Evolutionary conservation across 2,888 invertebrate species (phyloP).

Genomic region (Erpobdella octoculata): DNA sequence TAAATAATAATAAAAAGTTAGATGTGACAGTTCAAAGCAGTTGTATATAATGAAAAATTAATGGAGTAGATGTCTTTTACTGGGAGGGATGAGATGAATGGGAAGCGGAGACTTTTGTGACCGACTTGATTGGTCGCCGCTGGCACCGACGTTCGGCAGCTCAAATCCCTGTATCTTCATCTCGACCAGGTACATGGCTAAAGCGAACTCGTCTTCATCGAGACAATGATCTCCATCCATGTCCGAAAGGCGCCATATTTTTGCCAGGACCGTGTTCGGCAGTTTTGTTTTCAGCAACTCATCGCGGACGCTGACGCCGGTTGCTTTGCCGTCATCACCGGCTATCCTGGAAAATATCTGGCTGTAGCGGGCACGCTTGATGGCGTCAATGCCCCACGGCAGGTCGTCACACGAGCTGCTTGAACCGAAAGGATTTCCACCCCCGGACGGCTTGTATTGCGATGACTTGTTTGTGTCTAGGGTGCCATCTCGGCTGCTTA

Average conservation of each 20-base stretch:
- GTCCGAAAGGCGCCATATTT: conserved; percentile 22
- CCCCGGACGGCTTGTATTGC: not conserved
- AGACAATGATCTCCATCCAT: conserved; percentile 20
- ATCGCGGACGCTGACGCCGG: not conserved
- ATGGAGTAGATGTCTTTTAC: conserved; percentile 14
- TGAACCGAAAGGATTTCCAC: not conserved
- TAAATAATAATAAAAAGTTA: too few species aligned
- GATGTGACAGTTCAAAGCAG: too few species aligned
- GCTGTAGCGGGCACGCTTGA: not conserved
- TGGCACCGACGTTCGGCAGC: conserved; percentile 9
- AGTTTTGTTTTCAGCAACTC: conserved; percentile 24
- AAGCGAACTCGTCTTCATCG: conserved; percentile 20
- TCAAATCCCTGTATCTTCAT: conserved; percentile 23
- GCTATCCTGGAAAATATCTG: not conserved
- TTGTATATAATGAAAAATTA: not conserved
- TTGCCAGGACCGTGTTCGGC: conserved; percentile 18
- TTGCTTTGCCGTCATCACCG: conserved; percentile 19
- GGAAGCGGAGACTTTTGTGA: not conserved
- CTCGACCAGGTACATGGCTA: conserved; percentile 20
- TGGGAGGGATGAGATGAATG: conserved; percentile 21
- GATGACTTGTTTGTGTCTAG: not conserved
- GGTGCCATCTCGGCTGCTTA: not conserved
- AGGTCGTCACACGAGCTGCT: not conserved
- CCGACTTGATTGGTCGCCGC: not conserved
- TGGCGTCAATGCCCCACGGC: conserved; percentile 11